Conservation (phyloP, 2,797 vertebrate genomes). For the Sylvia borin region DNA sequence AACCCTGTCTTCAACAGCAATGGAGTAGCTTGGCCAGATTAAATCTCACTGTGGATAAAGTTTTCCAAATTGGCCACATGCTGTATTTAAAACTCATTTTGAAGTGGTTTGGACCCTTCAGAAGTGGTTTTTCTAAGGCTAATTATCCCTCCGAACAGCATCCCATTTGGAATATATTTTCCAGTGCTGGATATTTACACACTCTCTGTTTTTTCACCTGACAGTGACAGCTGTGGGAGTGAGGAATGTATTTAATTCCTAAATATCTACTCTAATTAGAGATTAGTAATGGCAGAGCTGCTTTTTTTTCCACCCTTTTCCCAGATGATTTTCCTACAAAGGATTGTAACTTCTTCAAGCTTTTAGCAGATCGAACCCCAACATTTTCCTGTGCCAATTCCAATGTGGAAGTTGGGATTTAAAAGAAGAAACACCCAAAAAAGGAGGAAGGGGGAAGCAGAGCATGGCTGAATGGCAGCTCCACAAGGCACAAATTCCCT, state of each 20-base stretch:
- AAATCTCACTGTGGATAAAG: not conserved
- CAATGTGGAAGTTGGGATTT: not conserved
- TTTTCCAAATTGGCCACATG: not conserved
- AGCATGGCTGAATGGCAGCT: not conserved
- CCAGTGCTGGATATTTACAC: not conserved
- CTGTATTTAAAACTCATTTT: not conserved
- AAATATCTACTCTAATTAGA: not conserved
- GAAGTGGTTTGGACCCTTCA: not conserved
- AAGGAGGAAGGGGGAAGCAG: no score
- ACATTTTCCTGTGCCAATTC: not conserved
- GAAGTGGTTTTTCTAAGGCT: not conserved
- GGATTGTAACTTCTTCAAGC: not conserved
- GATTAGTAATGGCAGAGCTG: not conserved
- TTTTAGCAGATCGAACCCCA: accelerated
- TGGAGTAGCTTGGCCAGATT: not conserved
- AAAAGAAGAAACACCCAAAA: not conserved
- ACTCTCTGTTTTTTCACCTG: not conserved
- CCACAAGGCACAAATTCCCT: not conserved
- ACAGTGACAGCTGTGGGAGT: not conserved
- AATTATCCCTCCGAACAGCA: not conserved
- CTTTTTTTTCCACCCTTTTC: not conserved
- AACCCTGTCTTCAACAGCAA: not conserved
- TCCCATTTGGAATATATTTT: not conserved
- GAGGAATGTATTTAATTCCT: not conserved
- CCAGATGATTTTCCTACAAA: not conserved